These are phyloP conservation scores for Potamilus streckersoni DNA, from an alignment of 1,140 invertebrate genomes.

Conservation along the genomic window DNA sequence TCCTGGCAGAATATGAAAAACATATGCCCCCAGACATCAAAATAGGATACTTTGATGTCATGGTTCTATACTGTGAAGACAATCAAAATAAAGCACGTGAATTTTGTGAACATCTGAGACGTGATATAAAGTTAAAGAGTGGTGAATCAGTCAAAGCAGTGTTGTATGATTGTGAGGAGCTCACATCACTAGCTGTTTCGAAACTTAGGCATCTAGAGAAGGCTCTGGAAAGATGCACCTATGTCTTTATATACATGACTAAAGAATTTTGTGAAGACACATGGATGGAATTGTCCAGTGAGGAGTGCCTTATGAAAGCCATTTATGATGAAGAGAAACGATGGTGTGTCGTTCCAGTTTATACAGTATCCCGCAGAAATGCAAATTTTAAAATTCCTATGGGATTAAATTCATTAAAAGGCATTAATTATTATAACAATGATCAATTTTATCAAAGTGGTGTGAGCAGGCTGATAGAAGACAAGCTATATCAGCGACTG, in stretches of 20 bases:
- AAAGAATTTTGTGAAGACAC: slow-evolving; percentile 40
- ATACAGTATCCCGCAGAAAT: slow-evolving; percentile 37
- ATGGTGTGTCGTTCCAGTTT: slow-evolving; percentile 51
- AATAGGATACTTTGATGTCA: slow-evolving; percentile 36
- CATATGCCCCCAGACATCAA: slow-evolving; percentile 28
- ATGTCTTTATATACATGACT: slow-evolving; percentile 45
- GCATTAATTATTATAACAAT: slow-evolving; percentile 44
- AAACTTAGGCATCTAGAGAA: slow-evolving; percentile 33
- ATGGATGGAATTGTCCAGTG: slow-evolving; percentile 43
- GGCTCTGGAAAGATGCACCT: slow-evolving; percentile 40
- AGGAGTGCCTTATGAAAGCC: slow-evolving; percentile 45
- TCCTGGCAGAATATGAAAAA: slow-evolving; percentile 12
- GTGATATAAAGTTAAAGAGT: slow-evolving; percentile 24
- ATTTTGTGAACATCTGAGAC: slow-evolving; percentile 34
- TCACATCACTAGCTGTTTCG: slow-evolving; percentile 19
- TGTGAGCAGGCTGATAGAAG: slow-evolving; percentile 27
- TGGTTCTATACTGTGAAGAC: slow-evolving; percentile 44
- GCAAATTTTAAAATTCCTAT: slow-evolving; percentile 44
- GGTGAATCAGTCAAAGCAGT: slow-evolving; percentile 25
- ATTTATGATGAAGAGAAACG: slow-evolving; percentile 42
- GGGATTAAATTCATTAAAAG: slow-evolving; percentile 46
- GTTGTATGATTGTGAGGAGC: slow-evolving; percentile 35
- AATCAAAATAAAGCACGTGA: slow-evolving; percentile 25
- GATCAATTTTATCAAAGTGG: slow-evolving; percentile 40
- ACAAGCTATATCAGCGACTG: slow-evolving; percentile 11